Conservation (phyloP, 2,797 vertebrate species). For the Octomys mimax region DNA sequence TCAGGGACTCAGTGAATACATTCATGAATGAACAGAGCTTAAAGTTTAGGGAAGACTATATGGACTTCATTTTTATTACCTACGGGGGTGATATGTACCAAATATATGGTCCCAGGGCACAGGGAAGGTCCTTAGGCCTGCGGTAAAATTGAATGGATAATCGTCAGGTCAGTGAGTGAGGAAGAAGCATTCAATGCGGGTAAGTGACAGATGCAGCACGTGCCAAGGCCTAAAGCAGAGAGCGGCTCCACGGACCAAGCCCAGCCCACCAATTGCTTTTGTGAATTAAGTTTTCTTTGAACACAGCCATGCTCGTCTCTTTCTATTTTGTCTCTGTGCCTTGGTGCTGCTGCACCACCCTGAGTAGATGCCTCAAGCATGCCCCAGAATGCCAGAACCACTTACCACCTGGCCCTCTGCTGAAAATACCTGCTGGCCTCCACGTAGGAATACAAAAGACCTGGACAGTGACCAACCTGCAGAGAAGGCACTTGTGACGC, state of each 20-base stretch:
- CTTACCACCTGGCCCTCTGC: not conserved
- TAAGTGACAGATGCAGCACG: not conserved
- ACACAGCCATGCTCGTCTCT: not conserved
- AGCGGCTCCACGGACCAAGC: not conserved
- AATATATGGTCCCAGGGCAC: not conserved
- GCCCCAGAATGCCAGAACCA: not conserved
- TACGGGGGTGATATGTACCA: not conserved
- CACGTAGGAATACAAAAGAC: not conserved
- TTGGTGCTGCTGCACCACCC: not conserved
- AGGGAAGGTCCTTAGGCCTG: not conserved
- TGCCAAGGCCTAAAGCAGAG: not conserved
- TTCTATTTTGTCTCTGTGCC: not conserved
- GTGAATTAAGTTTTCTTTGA: constrained; percentile 65
- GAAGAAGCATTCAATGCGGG: not conserved
- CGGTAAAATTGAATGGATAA: not conserved
- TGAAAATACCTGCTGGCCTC: not conserved
- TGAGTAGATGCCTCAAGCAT: not conserved
- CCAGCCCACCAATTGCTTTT: not conserved
- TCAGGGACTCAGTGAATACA: not conserved
- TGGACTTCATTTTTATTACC: not conserved
- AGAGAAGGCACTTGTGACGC: not conserved
- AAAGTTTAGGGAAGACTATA: not conserved
- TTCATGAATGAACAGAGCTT: not conserved
- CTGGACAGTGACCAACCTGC: too few relatives aligned
- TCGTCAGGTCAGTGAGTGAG: not conserved